Evolutionary conservation across 2,888 invertebrate species (phyloP).

Genomic region (Beris morrisii): DNA sequence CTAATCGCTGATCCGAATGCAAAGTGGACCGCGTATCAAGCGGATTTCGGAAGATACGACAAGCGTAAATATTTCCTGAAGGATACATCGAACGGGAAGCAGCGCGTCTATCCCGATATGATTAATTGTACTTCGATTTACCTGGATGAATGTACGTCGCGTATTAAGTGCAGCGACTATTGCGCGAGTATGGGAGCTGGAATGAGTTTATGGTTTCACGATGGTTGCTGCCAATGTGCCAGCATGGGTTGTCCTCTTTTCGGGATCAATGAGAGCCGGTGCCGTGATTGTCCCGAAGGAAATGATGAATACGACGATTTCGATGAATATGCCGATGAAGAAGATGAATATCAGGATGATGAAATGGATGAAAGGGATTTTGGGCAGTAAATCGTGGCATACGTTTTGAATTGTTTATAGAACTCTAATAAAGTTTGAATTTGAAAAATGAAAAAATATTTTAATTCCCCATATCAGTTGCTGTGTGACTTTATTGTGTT

Average conservation of each 20-base stretch:
- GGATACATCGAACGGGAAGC: not conserved
- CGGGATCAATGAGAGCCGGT: conserved; percentile 9
- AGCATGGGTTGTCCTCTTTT: conserved; percentile 5
- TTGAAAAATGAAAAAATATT: no score
- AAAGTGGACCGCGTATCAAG: not conserved
- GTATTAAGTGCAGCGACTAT: conserved; percentile 10
- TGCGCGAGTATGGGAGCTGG: conserved; percentile 24
- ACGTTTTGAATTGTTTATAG: no score
- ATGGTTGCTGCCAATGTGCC: conserved; percentile 25
- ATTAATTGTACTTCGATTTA: conserved; percentile 14
- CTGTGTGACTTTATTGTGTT: no score
- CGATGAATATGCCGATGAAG: conserved; percentile 6
- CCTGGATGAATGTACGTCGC: conserved; percentile 23
- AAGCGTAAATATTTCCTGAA: conserved; percentile 6
- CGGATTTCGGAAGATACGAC: not conserved
- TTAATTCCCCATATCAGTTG: no score
- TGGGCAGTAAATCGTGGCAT: no score
- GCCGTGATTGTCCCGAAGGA: conserved; percentile 5
- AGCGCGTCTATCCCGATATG: not conserved
- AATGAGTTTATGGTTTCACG: conserved; percentile 19
- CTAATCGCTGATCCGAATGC: not conserved
- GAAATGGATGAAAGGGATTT: not conserved
- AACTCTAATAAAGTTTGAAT: no score
- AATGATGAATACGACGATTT: not conserved
- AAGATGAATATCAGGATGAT: conserved; percentile 5